Conservation (phyloP, 2,797 vertebrate genomes). For the Sebastes dallii region DNA sequence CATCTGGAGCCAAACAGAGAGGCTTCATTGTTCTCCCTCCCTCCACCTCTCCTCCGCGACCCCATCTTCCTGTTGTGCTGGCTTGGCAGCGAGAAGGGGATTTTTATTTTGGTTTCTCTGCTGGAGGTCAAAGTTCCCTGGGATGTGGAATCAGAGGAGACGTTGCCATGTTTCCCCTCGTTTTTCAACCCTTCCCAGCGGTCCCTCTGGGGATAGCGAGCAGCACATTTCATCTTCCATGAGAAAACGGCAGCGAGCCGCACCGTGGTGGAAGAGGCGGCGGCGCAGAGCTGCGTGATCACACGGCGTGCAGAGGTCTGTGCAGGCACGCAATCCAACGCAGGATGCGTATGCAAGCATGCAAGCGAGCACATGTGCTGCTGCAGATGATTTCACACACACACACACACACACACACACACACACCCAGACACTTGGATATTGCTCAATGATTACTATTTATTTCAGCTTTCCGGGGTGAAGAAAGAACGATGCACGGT, state of each 20-base stretch:
- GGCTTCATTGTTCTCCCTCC: slow-evolving; percentile 65
- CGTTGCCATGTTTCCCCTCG: slow-evolving; percentile 64
- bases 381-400: slow-evolving; percentile 21
- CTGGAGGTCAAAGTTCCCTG: slow-evolving; percentile 74
- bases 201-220: slow-evolving; percentile 45
- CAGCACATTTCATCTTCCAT: slow-evolving; percentile 70
- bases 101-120: slow-evolving; percentile 77
- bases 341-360: slow-evolving; percentile 13
- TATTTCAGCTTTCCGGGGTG: not conserved
- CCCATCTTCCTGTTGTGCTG: slow-evolving; percentile 72
- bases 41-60: slow-evolving; percentile 56
- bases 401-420: not conserved
- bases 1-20: slow-evolving; percentile 67
- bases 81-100: slow-evolving; percentile 63
- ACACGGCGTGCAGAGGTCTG: slow-evolving; percentile 21
- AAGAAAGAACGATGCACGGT: not conserved
- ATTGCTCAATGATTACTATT: slow-evolving; percentile 6
- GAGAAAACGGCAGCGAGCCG: slow-evolving; percentile 59
- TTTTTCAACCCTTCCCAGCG: slow-evolving; percentile 59
- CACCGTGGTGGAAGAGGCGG: not conserved
- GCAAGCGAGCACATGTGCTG: slow-evolving; percentile 29
- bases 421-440: not conserved
- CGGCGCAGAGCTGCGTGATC: slow-evolving; percentile 3
- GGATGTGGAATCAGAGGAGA: slow-evolving; percentile 75
- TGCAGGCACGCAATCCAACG: slow-evolving; percentile 17